phyloP scores from a whole-genome alignment of 2,797 vertebrate genomes.

The Discoglossus pictus region DNA sequence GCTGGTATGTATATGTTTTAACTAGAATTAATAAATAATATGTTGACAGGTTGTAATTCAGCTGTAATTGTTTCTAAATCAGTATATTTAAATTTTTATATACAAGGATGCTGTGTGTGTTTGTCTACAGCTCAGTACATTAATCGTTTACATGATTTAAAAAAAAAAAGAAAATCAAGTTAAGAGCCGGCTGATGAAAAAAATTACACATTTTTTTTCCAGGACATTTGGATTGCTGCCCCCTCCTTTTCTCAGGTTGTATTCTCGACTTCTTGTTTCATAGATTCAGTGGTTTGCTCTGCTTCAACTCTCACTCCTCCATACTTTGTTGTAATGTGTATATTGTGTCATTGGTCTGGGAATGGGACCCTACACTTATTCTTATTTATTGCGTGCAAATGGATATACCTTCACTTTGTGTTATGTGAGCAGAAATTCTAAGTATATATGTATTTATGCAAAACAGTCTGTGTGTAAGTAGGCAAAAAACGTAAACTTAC shows the following conservation, averaged over 20 bases:
- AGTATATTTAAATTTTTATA: not conserved
- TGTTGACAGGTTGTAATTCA: conserved; percentile 1
- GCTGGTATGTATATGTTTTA: conserved; percentile 1
- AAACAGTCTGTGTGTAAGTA: not conserved
- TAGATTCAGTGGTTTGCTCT: conserved; percentile 42
- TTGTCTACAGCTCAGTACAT: conserved; percentile 29
- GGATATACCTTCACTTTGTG: not conserved
- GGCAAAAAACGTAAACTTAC: too few species aligned
- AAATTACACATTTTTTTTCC: conserved; percentile 48
- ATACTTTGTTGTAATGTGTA: conserved; percentile 43
- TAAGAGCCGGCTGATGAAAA: conserved; percentile 37
- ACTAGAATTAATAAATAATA: not conserved
- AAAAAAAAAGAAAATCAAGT: not conserved
- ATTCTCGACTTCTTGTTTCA: conserved; percentile 44
- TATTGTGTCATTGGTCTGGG: conserved; percentile 37
- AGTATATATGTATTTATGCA: not conserved
- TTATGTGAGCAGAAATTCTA: not conserved
- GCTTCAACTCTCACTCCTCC: conserved; percentile 35
- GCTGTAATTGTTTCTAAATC: too few species aligned
- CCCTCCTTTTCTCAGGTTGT: conserved; percentile 52
- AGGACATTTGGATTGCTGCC: conserved; percentile 53
- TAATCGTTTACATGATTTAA: conserved; percentile 20
- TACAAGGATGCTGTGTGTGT: conserved; percentile 19
- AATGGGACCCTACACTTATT: conserved; percentile 3
- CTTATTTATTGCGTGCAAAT: not conserved